Evolutionary conservation across 2,888 invertebrate species (phyloP), one percentile per base, ranked within the genome.

Genomic region (Tachina grossa): DNA sequence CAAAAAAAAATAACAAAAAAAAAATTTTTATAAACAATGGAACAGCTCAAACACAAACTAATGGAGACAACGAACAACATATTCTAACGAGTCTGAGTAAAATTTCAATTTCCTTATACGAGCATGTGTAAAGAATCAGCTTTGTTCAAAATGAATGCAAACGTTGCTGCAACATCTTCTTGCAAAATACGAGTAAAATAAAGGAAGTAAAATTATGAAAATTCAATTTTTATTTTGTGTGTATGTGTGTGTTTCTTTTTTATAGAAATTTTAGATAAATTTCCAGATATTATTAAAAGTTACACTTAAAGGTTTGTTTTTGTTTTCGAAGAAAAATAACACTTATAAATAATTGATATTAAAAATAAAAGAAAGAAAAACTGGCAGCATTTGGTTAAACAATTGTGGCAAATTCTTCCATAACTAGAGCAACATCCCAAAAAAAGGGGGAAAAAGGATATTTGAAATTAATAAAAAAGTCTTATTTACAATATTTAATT

Each of bases 81-180:
- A 55, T 81, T 66, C 68, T 65, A 72, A 61, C 59, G 74, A 81
- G 55, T 55, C 61, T 43, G 22, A 69, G 57, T 75, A 82, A 82
- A 75, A 82, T 85, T 85, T 74, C 82, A 85, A 82, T 82, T 78
- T 79, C 82, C 85, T 79, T 51, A 41, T 57, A 74, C 59, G 47
- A 61, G 61, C 19, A 49, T 39, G 6, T 72, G 47, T 9, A 65
- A 47, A 47, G 47, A 61, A 41, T 19, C 49, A 51, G 14, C 47
- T 47, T 74, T 61, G 31, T 68, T 68, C 5, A n/a, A 51, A 63
- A 49, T 74, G 66, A 66, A 16, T 77, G 77, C 71, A 39, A 66
- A 72, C 66, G 49, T 51, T 71, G 83, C 65, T 51, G 71, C 51
- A 83, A 53, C 43, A 77, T 68, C 69, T 55, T 49, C 16, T 43